Evolutionary conservation across 2,797 vertebrate genomes (phyloP).

Genomic region (Esox lucius): DNA sequence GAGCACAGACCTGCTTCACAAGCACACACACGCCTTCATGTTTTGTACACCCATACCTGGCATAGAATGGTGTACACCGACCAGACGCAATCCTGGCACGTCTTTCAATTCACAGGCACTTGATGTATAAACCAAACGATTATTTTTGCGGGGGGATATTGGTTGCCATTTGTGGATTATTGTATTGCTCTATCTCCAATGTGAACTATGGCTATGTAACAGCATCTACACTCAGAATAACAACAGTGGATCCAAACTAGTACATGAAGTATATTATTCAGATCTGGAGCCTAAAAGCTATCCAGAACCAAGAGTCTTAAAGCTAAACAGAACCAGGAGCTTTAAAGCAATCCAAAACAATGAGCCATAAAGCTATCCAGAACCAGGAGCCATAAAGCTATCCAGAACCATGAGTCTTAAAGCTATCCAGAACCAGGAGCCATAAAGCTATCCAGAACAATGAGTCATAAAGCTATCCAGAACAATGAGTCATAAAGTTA

Average conservation of each 20-base stretch:
- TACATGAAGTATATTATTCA: conserved; percentile 46
- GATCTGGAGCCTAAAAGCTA: too few species aligned
- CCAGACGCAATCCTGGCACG: conserved; percentile 72
- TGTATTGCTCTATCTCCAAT: conserved; percentile 38
- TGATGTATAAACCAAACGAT: conserved; percentile 69
- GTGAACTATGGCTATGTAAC: conserved; percentile 35
- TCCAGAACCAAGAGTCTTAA: too few species aligned
- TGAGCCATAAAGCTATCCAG: too few species aligned
- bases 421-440: too few species aligned
- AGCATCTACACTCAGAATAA: conserved; percentile 37
- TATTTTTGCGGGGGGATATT: conserved; percentile 61
- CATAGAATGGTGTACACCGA: conserved; percentile 72
- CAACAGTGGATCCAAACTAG: conserved; percentile 48
- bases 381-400: too few species aligned
- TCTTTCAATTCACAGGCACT: conserved; percentile 81
- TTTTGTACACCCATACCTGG: conserved; percentile 71
- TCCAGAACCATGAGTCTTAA: too few species aligned
- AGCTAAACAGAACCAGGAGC: too few species aligned
- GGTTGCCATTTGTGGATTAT: conserved; percentile 30
- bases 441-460: too few species aligned
- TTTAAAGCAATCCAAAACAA: too few species aligned
- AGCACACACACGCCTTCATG: conserved; percentile 72
- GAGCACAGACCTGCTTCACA: conserved; percentile 74
- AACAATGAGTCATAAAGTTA: too few species aligned
- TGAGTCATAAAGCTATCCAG: too few species aligned